phyloP scores from a whole-genome alignment of 53 echinoderm and acorn worm genomes.

The Astropecten irregularis region DNA sequence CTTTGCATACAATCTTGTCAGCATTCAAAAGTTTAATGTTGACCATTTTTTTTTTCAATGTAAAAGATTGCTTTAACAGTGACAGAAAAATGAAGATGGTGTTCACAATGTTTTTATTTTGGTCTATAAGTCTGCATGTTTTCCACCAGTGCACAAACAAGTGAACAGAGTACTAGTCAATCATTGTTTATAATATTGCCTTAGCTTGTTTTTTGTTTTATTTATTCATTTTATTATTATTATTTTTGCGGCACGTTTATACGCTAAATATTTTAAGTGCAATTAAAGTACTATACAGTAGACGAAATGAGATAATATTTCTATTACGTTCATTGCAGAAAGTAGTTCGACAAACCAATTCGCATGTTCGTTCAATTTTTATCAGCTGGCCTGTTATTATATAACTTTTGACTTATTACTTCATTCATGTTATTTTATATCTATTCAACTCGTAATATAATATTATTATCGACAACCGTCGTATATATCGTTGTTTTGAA shows the following conservation, averaged over 20 bases:
- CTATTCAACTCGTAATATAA: slow-evolving; percentile 25
- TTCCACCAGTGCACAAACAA: neutral
- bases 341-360: too few relatives aligned
- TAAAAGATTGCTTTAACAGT: neutral
- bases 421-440: slow-evolving; percentile 4
- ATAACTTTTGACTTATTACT: neutral
- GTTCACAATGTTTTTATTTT: neutral
- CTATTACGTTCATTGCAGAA: too few relatives aligned
- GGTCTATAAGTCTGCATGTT: neutral
- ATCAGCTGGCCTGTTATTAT: slow-evolving; percentile 48
- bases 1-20: too few relatives aligned
- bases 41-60: too few relatives aligned
- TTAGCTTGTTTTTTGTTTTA: neutral
- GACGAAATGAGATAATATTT: too few relatives aligned
- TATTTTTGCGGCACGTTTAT: neutral
- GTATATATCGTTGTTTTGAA: slow-evolving; percentile 18
- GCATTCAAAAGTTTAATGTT: too few relatives aligned
- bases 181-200: too few relatives aligned
- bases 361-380: too few relatives aligned
- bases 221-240: neutral
- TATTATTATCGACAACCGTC: neutral
- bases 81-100: neutral
- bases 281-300: slow-evolving; percentile 31
- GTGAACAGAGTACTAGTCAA: slow-evolving; percentile 46
- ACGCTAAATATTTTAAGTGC: slow-evolving; percentile 7